phyloP scores from a whole-genome alignment of 2,797 vertebrate species.

The Poecilia velifera region DNA sequence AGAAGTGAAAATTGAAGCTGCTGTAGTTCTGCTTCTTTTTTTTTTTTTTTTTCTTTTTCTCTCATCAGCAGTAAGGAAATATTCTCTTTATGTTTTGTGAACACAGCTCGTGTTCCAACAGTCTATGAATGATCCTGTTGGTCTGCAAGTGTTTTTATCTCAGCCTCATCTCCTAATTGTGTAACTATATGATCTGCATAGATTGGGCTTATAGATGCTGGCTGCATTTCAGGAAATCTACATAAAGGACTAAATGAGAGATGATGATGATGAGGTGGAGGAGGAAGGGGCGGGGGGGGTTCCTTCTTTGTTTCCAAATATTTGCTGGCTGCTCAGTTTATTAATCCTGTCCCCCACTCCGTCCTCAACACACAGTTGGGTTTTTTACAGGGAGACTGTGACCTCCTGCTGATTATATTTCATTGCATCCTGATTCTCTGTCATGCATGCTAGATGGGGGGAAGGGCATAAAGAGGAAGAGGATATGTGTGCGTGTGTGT shows the following conservation, averaged over 20 bases:
- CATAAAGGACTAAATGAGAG: background rate
- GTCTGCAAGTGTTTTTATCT: slow-evolving; percentile 12
- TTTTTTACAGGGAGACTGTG: slow-evolving; percentile 51
- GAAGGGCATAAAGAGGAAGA: slow-evolving; percentile 76
- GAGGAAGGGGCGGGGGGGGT: background rate
- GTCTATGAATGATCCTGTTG: slow-evolving; percentile 3
- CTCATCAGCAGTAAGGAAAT: background rate
- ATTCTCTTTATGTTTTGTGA: background rate
- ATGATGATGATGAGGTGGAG: too few relatives aligned
- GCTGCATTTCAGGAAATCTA: slow-evolving; percentile 3
- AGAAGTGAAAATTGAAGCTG: background rate
- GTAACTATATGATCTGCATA: slow-evolving; percentile 16
- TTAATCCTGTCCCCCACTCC: slow-evolving; percentile 6
- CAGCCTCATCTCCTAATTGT: slow-evolving; percentile 2
- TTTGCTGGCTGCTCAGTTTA: background rate
- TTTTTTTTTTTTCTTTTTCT: background rate
- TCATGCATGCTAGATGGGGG: slow-evolving; percentile 75
- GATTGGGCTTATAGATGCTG: background rate
- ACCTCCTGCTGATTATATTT: slow-evolving; percentile 77
- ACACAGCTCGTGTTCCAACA: background rate
- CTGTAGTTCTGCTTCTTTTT: slow-evolving; percentile 31
- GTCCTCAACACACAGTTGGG: slow-evolving; percentile 6
- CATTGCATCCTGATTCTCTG: slow-evolving; percentile 79
- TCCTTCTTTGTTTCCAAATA: slow-evolving; percentile 8
- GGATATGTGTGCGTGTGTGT: slow-evolving; percentile 48